Evolutionary conservation across 2,888 invertebrate species (phyloP).

Genomic region (Apocheima hispidaria): DNA sequence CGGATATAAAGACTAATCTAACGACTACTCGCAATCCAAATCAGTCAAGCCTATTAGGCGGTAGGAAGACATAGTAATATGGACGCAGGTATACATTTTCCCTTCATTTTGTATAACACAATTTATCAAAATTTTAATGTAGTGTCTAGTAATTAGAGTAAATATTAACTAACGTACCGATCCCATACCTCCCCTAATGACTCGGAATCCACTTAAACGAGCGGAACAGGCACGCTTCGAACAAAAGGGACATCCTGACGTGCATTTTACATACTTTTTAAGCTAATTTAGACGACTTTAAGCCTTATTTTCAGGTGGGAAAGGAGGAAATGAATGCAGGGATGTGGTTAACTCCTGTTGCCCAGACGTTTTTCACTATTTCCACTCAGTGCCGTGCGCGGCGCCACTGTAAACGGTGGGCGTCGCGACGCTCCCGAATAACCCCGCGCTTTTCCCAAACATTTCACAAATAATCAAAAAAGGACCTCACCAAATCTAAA

Average conservation of each 20-base stretch:
- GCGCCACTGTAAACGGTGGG: slow-evolving; percentile 81
- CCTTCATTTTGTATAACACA: background rate
- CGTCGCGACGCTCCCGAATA: slow-evolving; percentile 70
- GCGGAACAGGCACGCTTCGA: slow-evolving; percentile 70
- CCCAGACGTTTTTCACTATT: slow-evolving; percentile 55
- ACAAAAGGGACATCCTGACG: slow-evolving; percentile 80
- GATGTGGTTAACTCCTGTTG: slow-evolving; percentile 61
- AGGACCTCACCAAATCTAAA: slow-evolving; percentile 24
- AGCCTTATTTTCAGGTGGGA: slow-evolving; percentile 50
- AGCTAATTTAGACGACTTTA: slow-evolving; percentile 30
- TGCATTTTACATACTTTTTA: slow-evolving; percentile 53
- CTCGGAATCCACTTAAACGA: slow-evolving; percentile 70
- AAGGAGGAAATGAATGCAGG: slow-evolving; percentile 40
- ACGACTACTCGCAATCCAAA: too few species aligned
- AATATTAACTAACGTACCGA: slow-evolving; percentile 36
- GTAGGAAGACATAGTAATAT: too few species aligned
- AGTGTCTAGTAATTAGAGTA: slow-evolving; percentile 17
- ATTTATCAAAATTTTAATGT: slow-evolving; percentile 13
- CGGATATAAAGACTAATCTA: too few species aligned
- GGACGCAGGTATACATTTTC: too few species aligned
- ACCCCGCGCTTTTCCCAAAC: slow-evolving; percentile 61
- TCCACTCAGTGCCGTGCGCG: slow-evolving; percentile 80
- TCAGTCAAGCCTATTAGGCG: too few species aligned
- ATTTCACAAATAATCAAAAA: slow-evolving; percentile 49
- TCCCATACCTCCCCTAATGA: slow-evolving; percentile 58